Evolutionary conservation across 1,140 invertebrate genomes (phyloP).

Genomic region (Saccostrea glomerata): DNA sequence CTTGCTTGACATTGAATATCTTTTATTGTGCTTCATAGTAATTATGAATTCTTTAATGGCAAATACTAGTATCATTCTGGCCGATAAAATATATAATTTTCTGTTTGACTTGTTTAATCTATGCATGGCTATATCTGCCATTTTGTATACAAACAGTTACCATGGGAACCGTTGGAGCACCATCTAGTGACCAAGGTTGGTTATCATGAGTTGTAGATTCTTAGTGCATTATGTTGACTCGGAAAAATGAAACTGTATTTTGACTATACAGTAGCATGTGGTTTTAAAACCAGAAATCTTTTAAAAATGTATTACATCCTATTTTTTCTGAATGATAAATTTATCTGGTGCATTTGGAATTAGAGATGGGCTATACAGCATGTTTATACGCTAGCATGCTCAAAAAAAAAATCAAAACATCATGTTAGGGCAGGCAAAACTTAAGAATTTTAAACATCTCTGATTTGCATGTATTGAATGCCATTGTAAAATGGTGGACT

Average conservation of each 20-base stretch:
- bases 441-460: too few relatives aligned
- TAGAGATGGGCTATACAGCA: too few relatives aligned
- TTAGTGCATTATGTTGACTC: neutral
- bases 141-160: constrained; percentile 61
- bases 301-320: neutral
- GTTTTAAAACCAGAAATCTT: neutral
- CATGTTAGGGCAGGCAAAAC: too few relatives aligned
- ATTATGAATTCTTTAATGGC: too few relatives aligned
- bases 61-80: neutral
- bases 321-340: too few relatives aligned
- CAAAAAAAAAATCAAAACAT: too few relatives aligned
- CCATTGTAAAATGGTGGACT: too few relatives aligned
- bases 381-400: too few relatives aligned
- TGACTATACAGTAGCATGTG: neutral
- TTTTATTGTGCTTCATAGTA: neutral
- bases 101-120: constrained; percentile 1
- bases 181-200: constrained; percentile 57
- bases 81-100: neutral
- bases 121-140: constrained; percentile 58
- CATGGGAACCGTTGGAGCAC: constrained; percentile 51
- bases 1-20: neutral
- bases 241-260: neutral
- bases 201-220: constrained; percentile 20
- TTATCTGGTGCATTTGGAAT: too few relatives aligned
- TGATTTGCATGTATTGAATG: too few relatives aligned